A percentile compares a stretch with the other conserved stretches of the same genome.
Evolutionary conservation across 2,113 vertebrate species (phyloP).

Genomic region (Cygnus atratus): DNA sequence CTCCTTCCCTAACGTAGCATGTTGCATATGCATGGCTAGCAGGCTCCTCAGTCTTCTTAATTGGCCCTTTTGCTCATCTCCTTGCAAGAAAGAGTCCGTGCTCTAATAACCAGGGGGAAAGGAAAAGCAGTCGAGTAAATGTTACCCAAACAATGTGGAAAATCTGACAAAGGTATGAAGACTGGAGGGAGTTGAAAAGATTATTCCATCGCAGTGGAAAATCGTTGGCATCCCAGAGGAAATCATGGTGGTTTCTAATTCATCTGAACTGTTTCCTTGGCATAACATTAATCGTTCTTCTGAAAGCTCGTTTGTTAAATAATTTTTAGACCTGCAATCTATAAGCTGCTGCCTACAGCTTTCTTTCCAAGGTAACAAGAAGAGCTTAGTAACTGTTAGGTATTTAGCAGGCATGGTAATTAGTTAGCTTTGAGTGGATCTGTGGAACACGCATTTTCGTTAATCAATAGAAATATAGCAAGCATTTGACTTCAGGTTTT

Average conservation of each 20-base stretch:
- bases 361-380: background rate
- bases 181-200: background rate
- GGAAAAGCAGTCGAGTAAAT: background rate
- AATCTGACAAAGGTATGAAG: background rate
- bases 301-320: background rate
- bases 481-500: background rate
- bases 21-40: background rate
- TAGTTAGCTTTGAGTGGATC: background rate
- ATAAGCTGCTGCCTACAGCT: background rate
- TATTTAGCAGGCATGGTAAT: constrained; percentile 23
- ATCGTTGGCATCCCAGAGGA: constrained; percentile 18
- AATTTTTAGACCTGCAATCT: background rate
- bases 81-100: background rate
- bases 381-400: background rate
- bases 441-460: background rate
- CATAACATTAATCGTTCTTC: background rate
- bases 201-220: constrained; percentile 14
- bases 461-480: constrained; percentile 1
- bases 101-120: background rate
- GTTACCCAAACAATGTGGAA: background rate
- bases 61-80: background rate
- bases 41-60: background rate
- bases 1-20: accelerated
- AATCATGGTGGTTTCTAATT: constrained; percentile 29
- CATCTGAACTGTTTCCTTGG: background rate